Conservation (phyloP, 2,113 vertebrate species). For the Copsychus sechellarum region DNA sequence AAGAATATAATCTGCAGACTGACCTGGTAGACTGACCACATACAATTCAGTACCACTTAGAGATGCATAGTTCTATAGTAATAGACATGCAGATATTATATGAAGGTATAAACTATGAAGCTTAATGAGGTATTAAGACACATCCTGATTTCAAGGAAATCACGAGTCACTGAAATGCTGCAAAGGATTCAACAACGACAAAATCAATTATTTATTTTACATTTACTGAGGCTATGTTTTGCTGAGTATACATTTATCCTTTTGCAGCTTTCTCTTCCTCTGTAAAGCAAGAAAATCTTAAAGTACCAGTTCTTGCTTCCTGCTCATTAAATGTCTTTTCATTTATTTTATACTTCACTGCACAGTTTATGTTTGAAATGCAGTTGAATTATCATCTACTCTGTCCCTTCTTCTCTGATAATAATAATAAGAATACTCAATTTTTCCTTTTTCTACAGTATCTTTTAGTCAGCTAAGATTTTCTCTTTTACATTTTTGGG, state of each 20-base stretch:
- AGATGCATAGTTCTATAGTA: background rate
- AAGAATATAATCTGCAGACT: background rate
- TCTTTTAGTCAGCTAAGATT: background rate
- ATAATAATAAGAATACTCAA: background rate
- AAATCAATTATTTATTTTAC: constrained; percentile 22
- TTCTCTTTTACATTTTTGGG: background rate
- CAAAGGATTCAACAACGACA: background rate
- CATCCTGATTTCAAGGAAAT: background rate
- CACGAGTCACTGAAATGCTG: background rate
- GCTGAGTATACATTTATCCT: constrained; percentile 1
- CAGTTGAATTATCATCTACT: background rate
- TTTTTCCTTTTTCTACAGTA: background rate
- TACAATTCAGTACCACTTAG: background rate
- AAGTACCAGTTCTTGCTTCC: background rate
- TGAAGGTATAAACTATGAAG: background rate
- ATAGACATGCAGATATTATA: background rate
- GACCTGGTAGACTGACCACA: background rate
- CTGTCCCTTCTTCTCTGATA: background rate
- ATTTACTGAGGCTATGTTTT: constrained; percentile 9
- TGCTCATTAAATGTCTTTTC: constrained; percentile 30
- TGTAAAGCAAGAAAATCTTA: background rate
- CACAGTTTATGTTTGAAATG: background rate
- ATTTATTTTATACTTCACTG: constrained; percentile 39
- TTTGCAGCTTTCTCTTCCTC: constrained; percentile 6
- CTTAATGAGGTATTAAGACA: background rate